Evolutionary conservation across 1,140 invertebrate species (phyloP).

Genomic region (Brachionus koreanus): DNA sequence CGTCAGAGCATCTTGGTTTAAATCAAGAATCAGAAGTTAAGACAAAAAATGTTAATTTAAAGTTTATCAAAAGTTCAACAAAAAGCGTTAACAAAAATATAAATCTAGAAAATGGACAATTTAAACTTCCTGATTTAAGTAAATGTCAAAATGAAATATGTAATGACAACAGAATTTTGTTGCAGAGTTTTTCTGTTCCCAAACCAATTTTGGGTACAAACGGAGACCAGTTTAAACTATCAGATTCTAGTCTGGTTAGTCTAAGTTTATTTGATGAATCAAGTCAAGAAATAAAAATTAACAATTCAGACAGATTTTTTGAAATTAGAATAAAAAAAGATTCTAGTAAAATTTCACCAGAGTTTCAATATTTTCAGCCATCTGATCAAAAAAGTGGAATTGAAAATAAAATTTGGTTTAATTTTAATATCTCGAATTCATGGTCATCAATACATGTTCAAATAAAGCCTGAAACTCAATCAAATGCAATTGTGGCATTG

Average conservation of each 20-base stretch:
- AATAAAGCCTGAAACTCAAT: background rate
- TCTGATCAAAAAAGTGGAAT: background rate
- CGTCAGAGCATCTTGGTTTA: background rate
- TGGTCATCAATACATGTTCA: constrained; percentile 1
- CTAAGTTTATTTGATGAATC: background rate
- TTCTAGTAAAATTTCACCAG: background rate
- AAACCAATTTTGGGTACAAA: background rate
- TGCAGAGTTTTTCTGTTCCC: background rate
- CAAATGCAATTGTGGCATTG: background rate
- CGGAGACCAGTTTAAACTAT: background rate
- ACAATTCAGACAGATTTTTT: background rate
- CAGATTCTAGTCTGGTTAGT: constrained; percentile 1
- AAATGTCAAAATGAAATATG: background rate
- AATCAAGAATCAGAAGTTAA: constrained; percentile 20
- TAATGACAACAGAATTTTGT: background rate
- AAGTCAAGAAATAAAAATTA: background rate
- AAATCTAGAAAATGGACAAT: background rate
- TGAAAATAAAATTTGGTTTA: background rate
- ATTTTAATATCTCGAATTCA: background rate
- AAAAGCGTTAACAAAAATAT: background rate
- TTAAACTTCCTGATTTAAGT: background rate
- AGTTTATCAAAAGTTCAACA: background rate
- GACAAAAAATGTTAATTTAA: background rate
- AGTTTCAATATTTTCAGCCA: background rate
- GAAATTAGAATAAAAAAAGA: background rate